Conservation (phyloP, 2,888 invertebrate species). For the Erannis defoliaria region DNA sequence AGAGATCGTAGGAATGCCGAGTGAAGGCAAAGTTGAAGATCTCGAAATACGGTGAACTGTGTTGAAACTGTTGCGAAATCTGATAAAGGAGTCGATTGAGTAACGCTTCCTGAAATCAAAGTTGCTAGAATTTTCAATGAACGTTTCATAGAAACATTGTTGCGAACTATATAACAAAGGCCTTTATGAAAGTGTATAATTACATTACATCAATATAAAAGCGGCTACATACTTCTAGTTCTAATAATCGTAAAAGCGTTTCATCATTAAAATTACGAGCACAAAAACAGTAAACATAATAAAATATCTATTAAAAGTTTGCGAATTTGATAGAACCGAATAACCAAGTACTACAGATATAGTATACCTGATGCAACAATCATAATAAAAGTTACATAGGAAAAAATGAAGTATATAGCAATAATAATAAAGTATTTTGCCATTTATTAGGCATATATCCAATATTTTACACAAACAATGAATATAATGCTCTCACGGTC, state of each 20-base stretch:
- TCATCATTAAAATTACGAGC: slow-evolving; percentile 21
- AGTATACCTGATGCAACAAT: slow-evolving; percentile 23
- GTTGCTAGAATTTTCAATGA: neutral
- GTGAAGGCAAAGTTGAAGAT: slow-evolving; percentile 34
- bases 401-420: slow-evolving; percentile 24
- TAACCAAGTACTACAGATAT: slow-evolving; percentile 23
- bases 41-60: slow-evolving; percentile 35
- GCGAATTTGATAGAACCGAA: slow-evolving; percentile 18
- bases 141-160: too few relatives aligned
- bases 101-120: slow-evolving; percentile 14
- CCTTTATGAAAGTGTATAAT: slow-evolving; percentile 30
- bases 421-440: slow-evolving; percentile 19
- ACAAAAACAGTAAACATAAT: slow-evolving; percentile 22
- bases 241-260: slow-evolving; percentile 37
- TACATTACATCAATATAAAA: slow-evolving; percentile 41
- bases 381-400: slow-evolving; percentile 19
- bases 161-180: slow-evolving; percentile 31
- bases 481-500: slow-evolving; percentile 79
- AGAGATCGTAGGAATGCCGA: slow-evolving; percentile 30
- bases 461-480: slow-evolving; percentile 52
- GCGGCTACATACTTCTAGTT: slow-evolving; percentile 35
- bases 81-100: slow-evolving; percentile 20
- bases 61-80: slow-evolving; percentile 31
- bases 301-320: slow-evolving; percentile 27
- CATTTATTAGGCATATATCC: slow-evolving; percentile 30